Base-by-base conservation (phyloP, 1,140 invertebrate genomes). In the Archegozetes longisetosus region DNA sequence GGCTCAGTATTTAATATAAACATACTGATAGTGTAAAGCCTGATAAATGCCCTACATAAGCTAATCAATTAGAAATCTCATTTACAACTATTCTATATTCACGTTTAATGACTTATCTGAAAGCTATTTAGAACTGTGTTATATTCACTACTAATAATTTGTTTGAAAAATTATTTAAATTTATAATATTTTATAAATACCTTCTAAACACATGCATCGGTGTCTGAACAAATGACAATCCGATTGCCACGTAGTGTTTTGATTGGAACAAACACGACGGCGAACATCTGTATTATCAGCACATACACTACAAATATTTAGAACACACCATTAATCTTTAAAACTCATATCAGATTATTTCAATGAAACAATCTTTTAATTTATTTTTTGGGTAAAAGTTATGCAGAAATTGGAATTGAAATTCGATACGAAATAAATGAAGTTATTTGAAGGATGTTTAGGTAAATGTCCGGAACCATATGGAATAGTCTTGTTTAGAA, bases 141-240 rank as follows among this genome's bases (percentile, higher is more conserved):
- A n/a, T n/a, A n/a, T n/a, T n/a, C n/a, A n/a, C 20, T 59, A 53
- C 22, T 56, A 28, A 3, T 23, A 20, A n/a, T 20, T 58, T 27
- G 20, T 22, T n/a, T 40, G 54, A 23, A n/a, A 25, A 23, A 60
- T 60, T 40, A n/a, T 13, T n/a, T 24, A 14, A 25, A 56, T 22
- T 17, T 59, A 26, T 56, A 26, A 13, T 20, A 14, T 27, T n/a
- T 14, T 13, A 26, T 53, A 20, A 52, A 80, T 79, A 20, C 76
- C 78, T 63, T 82, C 82, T 64, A 87, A 81, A 70, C 91, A 95
- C 66, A 85, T 79, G 70, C 91, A 95, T 63, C 88, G 78, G 72
- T 89, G 83, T 62, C 86, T 84, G 73, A 94, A 87, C 55, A 95
- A 81, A 67, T 91, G 83, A 72, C 91, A 95, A 69, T 94, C 88